Base-by-base conservation (phyloP, 2,797 vertebrate genomes). In the Tragopan temminckii region DNA sequence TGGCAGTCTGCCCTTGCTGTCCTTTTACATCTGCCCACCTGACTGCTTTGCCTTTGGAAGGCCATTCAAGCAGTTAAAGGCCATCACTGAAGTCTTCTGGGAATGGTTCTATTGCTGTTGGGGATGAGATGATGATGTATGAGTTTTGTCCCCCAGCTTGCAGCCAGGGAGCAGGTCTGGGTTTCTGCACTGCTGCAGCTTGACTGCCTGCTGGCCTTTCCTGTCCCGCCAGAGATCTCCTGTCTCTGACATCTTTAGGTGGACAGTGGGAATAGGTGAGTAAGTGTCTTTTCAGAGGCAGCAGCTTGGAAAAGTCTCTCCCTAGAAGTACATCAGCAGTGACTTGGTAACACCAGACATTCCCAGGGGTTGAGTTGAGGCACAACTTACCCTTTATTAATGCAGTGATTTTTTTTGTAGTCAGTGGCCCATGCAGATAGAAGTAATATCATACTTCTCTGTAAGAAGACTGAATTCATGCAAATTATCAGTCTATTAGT, bases 351-450 rank as follows among this genome's bases (percentile, higher is more conserved):
- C 15, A 43, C 0, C 1, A 57, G 74, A 4, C 29, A 12, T 36
- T 25, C 24, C n/a, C 2, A 1, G 25, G 2, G 1, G 13, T 24
- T 50, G 52, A 68, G 13, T 21, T 45, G 52, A 63, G 63, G 31
- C 40, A 40, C 19, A 11, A 3, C 42, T 58, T 19, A 12, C 3
- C 13, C 31, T 31, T 46, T 69, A 2, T 43, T 33, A 25, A 9
- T 10, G 16, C 20, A 68, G 66, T n/a, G 3, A 0, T 74, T 83
- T 83, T 83, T 53, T 74, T 58, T 59, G 68, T 63, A 63, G 33
- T 23, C 21, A 63, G 64, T 33, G 53, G 38, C 57, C 36, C 0
- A 0, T 13, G 75, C 17, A 18, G 45, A 10, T 9, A 31, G 36
- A 27, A 61, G n/a, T 4, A 27, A n/a, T 18, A 42, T 35, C 1